phyloP scores from a whole-genome alignment of 2,113 vertebrate genomes.

The Drymodes brunneopygia region DNA sequence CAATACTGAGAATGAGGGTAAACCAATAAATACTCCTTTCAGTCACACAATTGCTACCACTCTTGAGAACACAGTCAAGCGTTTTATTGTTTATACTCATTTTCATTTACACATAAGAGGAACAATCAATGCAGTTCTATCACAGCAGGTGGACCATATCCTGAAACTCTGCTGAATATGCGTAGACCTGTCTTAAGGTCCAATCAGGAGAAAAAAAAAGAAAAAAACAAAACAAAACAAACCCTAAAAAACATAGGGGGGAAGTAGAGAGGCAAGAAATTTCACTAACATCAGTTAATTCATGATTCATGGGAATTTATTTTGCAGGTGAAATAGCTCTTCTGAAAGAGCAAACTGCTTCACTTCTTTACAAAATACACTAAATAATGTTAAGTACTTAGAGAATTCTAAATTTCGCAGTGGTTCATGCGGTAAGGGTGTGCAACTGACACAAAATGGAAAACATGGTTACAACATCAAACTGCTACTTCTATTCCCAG shows the following conservation, averaged over 20 bases:
- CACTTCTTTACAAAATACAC: constrained; percentile 68
- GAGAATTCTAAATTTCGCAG: constrained; percentile 64
- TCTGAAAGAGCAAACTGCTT: constrained; percentile 66
- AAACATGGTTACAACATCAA: constrained; percentile 66
- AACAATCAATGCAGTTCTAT: constrained; percentile 70
- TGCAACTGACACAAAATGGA: constrained; percentile 69
- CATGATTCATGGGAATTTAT: constrained; percentile 60
- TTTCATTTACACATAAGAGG: constrained; percentile 72
- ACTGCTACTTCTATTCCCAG: constrained; percentile 68
- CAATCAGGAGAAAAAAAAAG: not conserved
- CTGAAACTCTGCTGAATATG: constrained; percentile 56
- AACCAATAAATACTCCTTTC: constrained; percentile 16
- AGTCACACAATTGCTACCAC: constrained; percentile 53
- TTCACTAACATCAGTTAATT: constrained; percentile 59
- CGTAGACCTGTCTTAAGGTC: not conserved
- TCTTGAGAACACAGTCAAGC: constrained; percentile 69
- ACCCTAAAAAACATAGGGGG: not conserved
- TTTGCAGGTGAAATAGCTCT: constrained; percentile 63
- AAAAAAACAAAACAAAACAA: not conserved
- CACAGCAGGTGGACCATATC: constrained; percentile 64
- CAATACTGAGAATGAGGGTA: constrained; percentile 3
- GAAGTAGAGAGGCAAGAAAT: constrained; percentile 18
- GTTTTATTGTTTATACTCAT: constrained; percentile 73
- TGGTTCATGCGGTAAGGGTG: constrained; percentile 73
- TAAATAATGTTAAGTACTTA: constrained; percentile 60